Evolutionary conservation across 2,888 invertebrate species (phyloP).

Genomic region (Adineta ricciae): DNA sequence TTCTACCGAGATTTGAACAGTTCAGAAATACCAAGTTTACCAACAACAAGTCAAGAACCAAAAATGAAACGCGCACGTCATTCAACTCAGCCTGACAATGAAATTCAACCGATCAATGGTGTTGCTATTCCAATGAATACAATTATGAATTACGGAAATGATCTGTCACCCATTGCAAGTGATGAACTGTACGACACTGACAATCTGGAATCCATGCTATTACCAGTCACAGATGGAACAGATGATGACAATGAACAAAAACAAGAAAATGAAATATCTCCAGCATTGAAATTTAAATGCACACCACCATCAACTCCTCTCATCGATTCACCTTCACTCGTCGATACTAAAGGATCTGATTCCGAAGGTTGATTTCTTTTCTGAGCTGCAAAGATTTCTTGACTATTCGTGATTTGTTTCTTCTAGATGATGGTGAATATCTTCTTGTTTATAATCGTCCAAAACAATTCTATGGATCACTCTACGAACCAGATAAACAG

Average conservation of each 20-base stretch:
- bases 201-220: neutral
- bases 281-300: neutral
- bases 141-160: neutral
- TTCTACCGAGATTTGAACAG: constrained; percentile 29
- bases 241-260: neutral
- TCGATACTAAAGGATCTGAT: neutral
- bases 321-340: neutral
- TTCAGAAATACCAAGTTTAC: neutral
- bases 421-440: neutral
- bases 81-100: constrained; percentile 12
- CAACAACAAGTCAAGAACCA: neutral
- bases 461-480: constrained; percentile 34
- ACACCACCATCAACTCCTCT: neutral
- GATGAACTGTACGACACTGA: neutral
- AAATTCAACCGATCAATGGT: neutral
- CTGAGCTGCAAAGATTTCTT: neutral
- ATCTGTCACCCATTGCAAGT: neutral
- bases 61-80: neutral
- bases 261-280: neutral
- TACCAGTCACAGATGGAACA: neutral
- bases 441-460: constrained; percentile 29
- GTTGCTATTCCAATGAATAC: constrained; percentile 9
- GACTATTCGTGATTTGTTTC: too few relatives aligned
- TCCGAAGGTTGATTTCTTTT: neutral
- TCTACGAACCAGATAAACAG: constrained; percentile 34